These are phyloP conservation scores for Petrocephalus microphthalmus DNA, from an alignment of 2,113 vertebrate species.

Conservation along the genomic window DNA sequence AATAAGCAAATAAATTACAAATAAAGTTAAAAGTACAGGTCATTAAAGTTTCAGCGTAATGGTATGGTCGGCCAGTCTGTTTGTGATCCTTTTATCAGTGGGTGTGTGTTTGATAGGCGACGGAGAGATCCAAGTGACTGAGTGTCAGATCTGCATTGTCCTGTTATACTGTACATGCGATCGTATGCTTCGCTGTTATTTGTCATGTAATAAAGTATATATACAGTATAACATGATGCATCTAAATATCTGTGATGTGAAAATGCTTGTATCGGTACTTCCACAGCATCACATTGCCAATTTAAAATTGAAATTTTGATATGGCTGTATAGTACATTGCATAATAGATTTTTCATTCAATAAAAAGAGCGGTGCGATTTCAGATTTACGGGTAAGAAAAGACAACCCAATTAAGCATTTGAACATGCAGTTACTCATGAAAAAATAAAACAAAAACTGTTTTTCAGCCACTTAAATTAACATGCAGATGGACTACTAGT, in stretches of 20 bases:
- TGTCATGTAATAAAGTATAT: neutral
- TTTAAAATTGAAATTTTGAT: neutral
- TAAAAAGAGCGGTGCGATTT: neutral
- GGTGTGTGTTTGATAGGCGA: neutral
- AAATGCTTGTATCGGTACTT: neutral
- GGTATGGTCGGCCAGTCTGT: conserved; percentile 1
- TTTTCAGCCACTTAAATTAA: neutral
- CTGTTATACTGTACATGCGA: neutral
- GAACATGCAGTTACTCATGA: neutral
- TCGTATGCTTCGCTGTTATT: neutral
- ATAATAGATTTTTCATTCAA: neutral
- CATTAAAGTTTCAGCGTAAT: neutral
- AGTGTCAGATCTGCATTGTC: too few relatives aligned
- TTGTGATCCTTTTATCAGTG: neutral
- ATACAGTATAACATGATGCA: neutral
- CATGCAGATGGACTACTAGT: neutral
- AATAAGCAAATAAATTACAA: neutral
- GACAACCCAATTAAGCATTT: neutral
- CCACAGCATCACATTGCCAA: neutral
- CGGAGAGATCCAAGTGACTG: neutral
- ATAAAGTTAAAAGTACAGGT: neutral
- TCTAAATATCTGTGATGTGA: neutral
- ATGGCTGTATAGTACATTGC: neutral
- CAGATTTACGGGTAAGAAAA: neutral
- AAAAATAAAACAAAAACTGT: neutral